Conservation (phyloP, 2,888 invertebrate genomes). For the Suillia variegata region DNA sequence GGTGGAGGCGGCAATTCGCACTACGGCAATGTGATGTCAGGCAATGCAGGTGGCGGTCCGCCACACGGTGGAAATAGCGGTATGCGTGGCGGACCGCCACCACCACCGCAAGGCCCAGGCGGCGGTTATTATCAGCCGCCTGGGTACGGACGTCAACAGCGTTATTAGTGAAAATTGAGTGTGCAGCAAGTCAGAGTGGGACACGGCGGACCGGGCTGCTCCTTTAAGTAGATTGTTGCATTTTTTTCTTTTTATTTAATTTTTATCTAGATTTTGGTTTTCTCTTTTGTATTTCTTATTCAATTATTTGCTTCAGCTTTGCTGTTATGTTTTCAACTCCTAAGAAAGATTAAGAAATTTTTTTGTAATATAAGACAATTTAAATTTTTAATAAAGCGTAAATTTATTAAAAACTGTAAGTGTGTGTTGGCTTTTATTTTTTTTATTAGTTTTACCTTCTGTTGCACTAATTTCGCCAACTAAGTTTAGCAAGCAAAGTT, state of each 20-base stretch:
- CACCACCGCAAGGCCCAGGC: conserved; percentile 20
- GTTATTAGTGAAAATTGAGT: conserved; percentile 37
- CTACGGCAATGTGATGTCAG: conserved; percentile 31
- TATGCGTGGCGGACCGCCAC: conserved; percentile 11
- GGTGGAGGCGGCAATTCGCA: conserved; percentile 37
- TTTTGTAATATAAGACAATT: not conserved
- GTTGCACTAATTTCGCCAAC: no score
- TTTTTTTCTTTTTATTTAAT: conserved; percentile 1
- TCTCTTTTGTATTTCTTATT: not conserved
- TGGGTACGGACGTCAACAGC: conserved; percentile 28
- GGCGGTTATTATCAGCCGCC: conserved; percentile 34
- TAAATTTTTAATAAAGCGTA: conserved; percentile 42
- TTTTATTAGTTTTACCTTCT: not conserved
- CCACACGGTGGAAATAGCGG: conserved; percentile 19
- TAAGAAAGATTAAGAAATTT: not conserved
- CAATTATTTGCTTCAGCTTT: no score
- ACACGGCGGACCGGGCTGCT: not conserved
- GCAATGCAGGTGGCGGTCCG: conserved; percentile 13
- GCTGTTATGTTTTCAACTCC: no score
- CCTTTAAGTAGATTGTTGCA: conserved; percentile 12
- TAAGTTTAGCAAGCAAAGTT: no score
- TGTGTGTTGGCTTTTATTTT: no score
- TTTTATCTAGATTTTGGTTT: not conserved
- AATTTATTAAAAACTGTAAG: conserved; percentile 40
- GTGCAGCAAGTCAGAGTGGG: conserved; percentile 32